These are phyloP conservation scores for Actinopyga echinites DNA, from an alignment of 53 echinoderm and acorn worm genomes.

Conservation along the genomic window DNA sequence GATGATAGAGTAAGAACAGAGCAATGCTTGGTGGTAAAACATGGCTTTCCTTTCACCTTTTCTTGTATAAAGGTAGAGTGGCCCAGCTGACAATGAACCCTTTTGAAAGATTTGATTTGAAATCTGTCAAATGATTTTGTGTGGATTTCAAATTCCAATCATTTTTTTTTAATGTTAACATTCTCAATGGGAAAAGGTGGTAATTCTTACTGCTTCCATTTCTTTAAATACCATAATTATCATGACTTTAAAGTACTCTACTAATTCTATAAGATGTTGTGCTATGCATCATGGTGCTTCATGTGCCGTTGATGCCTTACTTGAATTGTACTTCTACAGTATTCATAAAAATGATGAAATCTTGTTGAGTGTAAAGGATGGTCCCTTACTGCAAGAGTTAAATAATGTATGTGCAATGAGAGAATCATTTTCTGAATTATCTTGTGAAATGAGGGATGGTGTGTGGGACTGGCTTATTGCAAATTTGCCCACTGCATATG, in stretches of 20 bases:
- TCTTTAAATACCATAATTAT: too few species aligned
- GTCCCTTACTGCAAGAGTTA: background rate
- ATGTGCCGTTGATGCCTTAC: slow-evolving; percentile 2
- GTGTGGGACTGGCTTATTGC: background rate
- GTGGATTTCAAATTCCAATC: too few species aligned
- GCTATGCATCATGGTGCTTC: background rate
- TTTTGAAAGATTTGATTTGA: too few species aligned
- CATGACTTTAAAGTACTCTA: background rate
- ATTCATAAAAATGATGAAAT: background rate
- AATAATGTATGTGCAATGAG: background rate
- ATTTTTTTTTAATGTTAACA: too few species aligned
- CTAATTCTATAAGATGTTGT: background rate
- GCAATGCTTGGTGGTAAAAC: too few species aligned
- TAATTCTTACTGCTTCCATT: too few species aligned
- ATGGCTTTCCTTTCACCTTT: too few species aligned
- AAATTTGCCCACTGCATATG: background rate
- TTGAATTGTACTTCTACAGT: background rate
- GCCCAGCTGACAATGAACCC: too few species aligned
- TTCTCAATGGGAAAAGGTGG: too few species aligned
- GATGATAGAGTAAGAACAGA: too few species aligned
- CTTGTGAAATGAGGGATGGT: background rate
- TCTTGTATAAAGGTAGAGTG: too few species aligned
- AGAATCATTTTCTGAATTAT: background rate
- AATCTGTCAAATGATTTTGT: too few species aligned
- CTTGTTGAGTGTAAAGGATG: background rate